Percentiles rank a stretch among this genome's conserved stretches.
phyloP scores from a whole-genome alignment of 2,113 vertebrate genomes.

The Chamaetylas fuelleborni region DNA sequence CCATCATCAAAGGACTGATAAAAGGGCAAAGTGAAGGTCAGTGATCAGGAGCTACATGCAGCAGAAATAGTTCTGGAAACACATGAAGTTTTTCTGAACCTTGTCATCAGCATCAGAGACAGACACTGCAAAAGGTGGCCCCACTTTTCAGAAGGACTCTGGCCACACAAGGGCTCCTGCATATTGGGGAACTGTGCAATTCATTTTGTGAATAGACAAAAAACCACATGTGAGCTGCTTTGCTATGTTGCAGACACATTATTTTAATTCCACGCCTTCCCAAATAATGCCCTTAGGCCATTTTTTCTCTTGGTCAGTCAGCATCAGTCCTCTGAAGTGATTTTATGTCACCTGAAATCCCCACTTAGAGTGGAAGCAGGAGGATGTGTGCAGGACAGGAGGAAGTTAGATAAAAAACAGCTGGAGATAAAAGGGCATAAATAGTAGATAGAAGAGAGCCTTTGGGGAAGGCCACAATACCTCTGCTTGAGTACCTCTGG shows the following conservation, averaged over 20 bases:
- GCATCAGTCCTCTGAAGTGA: background rate
- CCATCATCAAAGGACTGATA: background rate
- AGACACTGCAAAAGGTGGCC: background rate
- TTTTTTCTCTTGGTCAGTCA: background rate
- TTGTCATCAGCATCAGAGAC: background rate
- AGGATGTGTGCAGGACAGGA: background rate
- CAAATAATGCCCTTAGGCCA: background rate
- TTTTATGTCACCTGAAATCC: background rate
- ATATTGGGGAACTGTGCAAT: accelerated
- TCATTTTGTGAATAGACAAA: background rate
- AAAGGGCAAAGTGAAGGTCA: background rate
- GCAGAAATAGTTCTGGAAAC: background rate
- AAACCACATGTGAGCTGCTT: background rate
- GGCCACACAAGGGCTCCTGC: background rate
- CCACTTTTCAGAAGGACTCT: background rate
- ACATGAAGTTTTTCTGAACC: background rate
- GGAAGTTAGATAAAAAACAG: background rate
- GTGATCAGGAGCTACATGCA: background rate
- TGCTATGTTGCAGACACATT: background rate
- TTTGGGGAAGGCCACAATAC: background rate
- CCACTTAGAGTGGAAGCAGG: background rate
- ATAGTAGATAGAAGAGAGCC: background rate
- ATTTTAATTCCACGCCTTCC: background rate
- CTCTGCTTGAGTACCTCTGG: background rate
- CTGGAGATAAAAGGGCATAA: background rate